Evolutionary conservation across 2,797 vertebrate species (phyloP).

Genomic region (Agapornis canus): DNA sequence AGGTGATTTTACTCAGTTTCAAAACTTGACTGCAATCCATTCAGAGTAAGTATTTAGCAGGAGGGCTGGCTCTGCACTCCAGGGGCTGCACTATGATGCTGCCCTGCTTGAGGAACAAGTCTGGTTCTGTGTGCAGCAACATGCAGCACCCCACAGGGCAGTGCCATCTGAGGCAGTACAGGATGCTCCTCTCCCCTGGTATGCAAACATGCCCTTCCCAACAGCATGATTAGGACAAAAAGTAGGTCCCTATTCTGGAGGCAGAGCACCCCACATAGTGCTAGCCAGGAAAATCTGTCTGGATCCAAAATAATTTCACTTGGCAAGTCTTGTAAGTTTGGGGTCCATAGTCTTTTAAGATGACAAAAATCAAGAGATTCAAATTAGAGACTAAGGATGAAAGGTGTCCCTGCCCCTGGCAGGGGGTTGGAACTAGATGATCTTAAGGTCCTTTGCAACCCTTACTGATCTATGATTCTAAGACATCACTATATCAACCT

Average conservation of each 20-base stretch:
- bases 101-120: not conserved
- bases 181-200: not conserved
- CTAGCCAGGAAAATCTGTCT: not conserved
- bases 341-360: not conserved
- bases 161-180: not conserved
- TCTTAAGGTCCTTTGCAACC: too few species aligned
- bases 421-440: too few species aligned
- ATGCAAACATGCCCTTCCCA: not conserved
- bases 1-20: not conserved
- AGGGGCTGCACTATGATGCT: not conserved
- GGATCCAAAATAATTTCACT: not conserved
- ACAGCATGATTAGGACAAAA: not conserved
- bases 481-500: not conserved
- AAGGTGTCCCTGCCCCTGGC: too few species aligned
- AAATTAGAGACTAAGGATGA: not conserved
- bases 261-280: not conserved
- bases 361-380: not conserved
- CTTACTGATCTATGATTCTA: too few species aligned
- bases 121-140: rapidly evolving
- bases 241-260: not conserved
- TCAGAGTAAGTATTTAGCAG: not conserved
- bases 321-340: not conserved
- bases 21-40: not conserved
- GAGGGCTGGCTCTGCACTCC: not conserved
- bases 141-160: not conserved